Conservation (phyloP, 2,113 vertebrate genomes). For the Microtus montanus region DNA sequence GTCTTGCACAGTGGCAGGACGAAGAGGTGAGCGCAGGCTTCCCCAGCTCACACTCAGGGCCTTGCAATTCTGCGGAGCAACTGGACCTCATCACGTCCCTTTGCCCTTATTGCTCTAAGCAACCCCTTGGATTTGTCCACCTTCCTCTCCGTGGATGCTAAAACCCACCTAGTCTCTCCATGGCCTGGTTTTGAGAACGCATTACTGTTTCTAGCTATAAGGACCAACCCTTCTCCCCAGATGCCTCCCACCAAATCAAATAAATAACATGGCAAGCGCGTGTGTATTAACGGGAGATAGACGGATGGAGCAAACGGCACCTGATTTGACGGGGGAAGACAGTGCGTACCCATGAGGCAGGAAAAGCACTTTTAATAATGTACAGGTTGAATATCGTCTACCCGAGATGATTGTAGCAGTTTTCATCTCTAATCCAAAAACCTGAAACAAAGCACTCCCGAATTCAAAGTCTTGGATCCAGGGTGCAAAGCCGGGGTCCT, state of each 20-base stretch:
- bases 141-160: background rate
- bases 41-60: background rate
- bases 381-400: background rate
- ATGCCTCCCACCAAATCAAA: background rate
- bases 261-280: background rate
- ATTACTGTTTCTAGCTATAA: background rate
- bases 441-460: background rate
- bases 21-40: background rate
- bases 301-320: background rate
- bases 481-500: background rate
- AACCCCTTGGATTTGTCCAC: background rate
- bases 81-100: background rate
- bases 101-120: background rate
- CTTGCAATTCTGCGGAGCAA: background rate
- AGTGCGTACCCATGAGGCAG: background rate
- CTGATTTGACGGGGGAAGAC: background rate
- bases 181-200: conserved; percentile 16
- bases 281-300: background rate
- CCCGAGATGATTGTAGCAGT: background rate
- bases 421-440: background rate
- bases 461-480: background rate
- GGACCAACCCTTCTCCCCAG: background rate
- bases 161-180: background rate
- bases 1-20: background rate
- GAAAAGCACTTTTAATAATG: conserved; percentile 8